Evolutionary conservation across 2,113 vertebrate genomes (phyloP), one percentile per base, ranked within the genome.

Genomic region (Anseranas semipalmata): DNA sequence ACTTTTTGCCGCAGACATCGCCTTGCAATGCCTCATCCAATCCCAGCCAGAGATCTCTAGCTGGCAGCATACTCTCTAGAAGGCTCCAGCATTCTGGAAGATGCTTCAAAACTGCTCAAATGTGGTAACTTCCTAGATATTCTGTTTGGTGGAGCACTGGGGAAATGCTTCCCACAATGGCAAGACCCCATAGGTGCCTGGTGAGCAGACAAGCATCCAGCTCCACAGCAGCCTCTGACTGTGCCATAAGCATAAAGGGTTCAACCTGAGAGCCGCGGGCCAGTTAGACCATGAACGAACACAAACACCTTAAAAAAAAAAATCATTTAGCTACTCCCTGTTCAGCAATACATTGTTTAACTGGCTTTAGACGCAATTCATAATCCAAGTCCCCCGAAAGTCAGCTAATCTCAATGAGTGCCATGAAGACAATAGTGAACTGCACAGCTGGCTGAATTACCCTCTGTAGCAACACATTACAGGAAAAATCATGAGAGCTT

Each of bases 1-100:
- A 84, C 4, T 0, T 17, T 37, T 7, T n/a, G 45, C 13, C 0
- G 4, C 70, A 87, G 55, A 3, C 15, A 46, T 3, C 55, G 66
- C 45, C 59, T 56, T 37, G 45, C 43, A 63, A 10, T 8, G 24
- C n/a, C 74, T 53, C 48, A 32, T 45, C 24, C 60, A 43, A 27
- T 6, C 3, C 55, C 33, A 60, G 67, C 6, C 50, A 53, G 27
- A 7, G 24, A 68, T 30, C 22, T 62, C 39, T 4, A 52, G 56
- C 45, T 52, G 59, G 33, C 28, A 56, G 45, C 43, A 18, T 32
- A 10, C 10, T 50, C n/a, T 16, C 52, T 35, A 7, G 10, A 33
- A 65, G 33, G 59, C 20, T 60, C 39, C 21, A 22, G 5, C 17
- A 2, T 9, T 60, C 15, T 10, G 6, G 14, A 70, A 74, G 19